Base-by-base conservation (phyloP, 1,140 invertebrate genomes). In the Papilio glaucus region DNA sequence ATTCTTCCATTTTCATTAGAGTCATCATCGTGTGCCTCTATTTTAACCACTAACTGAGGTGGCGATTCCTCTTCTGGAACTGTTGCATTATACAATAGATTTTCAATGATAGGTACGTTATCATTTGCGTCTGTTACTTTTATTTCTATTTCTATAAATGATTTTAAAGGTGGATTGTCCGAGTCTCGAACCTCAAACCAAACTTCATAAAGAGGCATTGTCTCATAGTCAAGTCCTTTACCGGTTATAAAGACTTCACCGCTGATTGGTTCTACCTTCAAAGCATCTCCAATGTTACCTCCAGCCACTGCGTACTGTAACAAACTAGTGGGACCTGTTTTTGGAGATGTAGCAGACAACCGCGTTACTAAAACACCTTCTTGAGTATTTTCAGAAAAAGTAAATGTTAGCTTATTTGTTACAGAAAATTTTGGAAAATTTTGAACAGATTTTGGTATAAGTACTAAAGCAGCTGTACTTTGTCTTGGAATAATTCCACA, bases 51-150 rank as follows among this genome's bases (percentile, higher is more conserved):
- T 37, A 96, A 91, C 80, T 96, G 94, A 8, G 97, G 97, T 3
- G 97, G 96, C 57, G 95, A 95, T 89, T 98, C 96, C 91, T 98
- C 97, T 93, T 99, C 98, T 18, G 96, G 80, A 4, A 99, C 95
- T 1, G 96, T 95, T 2, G 97, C 95, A 80, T 98, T 97, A 86
- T 99, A 99, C 9, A 98, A 93, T 0, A 94, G 86, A 39, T 95
- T 95, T 78, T 97, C 96, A 87, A 99, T 98, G 0, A 96, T 91
- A 1, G 98, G 98, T 0, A 96, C 88, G 92, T 99, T 98, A 83
- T 99, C 98, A 89, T 99, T 99, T 6, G 96, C 95, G 88, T 99
- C 98, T 0, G 96, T 97, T 0, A 99, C 96, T 85, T 97, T 97
- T 21, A 99, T 96, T 49, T 96, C 93, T 5, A 99, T 86, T 80